Conservation (phyloP, 2,113 vertebrate species). For the Clarias magur region DNA sequence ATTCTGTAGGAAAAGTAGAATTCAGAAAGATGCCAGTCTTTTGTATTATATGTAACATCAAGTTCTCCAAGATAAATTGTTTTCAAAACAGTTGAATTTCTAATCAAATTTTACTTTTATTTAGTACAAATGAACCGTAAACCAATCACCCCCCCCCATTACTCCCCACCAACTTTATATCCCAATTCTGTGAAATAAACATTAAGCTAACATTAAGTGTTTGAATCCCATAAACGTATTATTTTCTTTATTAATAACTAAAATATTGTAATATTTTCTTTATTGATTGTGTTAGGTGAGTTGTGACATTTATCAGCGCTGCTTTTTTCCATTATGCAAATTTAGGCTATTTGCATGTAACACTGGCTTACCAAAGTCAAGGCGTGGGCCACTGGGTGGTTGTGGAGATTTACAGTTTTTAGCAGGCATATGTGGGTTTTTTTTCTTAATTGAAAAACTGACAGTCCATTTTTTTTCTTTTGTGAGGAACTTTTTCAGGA, state of each 20-base stretch:
- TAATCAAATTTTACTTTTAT: not conserved
- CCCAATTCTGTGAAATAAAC: not conserved
- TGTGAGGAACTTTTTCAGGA: too few relatives aligned
- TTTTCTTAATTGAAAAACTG: too few relatives aligned
- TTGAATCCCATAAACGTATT: not conserved
- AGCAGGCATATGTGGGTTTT: too few relatives aligned
- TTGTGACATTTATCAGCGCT: not conserved
- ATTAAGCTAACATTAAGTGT: not conserved
- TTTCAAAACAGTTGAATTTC: not conserved
- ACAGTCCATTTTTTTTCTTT: too few relatives aligned
- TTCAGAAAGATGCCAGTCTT: not conserved
- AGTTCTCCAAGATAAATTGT: not conserved
- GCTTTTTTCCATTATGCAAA: not conserved
- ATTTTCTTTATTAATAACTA: conserved; percentile 1
- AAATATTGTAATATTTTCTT: not conserved
- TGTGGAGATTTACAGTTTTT: too few relatives aligned
- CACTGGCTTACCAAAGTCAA: not conserved
- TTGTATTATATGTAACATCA: not conserved
- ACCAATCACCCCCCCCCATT: not conserved
- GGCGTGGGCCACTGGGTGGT: too few relatives aligned
- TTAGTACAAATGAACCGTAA: not conserved
- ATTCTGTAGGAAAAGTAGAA: not conserved
- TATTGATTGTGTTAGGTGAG: not conserved
- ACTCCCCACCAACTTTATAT: not conserved
- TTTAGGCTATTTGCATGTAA: not conserved